These are phyloP conservation scores for Epinephelus lanceolatus DNA, from an alignment of 2,113 vertebrate species.

Conservation along the genomic window DNA sequence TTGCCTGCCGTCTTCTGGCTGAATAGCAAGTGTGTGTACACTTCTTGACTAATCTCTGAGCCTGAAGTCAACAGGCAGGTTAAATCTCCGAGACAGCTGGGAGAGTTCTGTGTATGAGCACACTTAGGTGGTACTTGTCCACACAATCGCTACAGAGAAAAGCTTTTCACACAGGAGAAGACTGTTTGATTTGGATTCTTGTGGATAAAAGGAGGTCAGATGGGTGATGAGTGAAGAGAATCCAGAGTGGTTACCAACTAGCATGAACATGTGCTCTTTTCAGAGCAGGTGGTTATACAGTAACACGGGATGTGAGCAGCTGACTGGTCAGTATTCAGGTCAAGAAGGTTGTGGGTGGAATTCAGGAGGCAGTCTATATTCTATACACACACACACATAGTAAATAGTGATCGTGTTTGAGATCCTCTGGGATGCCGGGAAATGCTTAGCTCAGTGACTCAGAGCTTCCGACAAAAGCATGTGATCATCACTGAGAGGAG, in stretches of 20 bases:
- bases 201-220: slow-evolving; percentile 51
- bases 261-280: slow-evolving; percentile 7
- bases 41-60: slow-evolving; percentile 70
- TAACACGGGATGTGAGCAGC: not conserved
- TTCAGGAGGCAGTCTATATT: slow-evolving; percentile 24
- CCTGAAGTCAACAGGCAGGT: slow-evolving; percentile 75
- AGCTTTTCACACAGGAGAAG: slow-evolving; percentile 45
- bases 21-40: slow-evolving; percentile 71
- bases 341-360: slow-evolving; percentile 22
- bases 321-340: slow-evolving; percentile 3
- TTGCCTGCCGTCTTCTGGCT: slow-evolving; percentile 37
- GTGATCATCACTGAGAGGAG: slow-evolving; percentile 59
- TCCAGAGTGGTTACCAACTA: slow-evolving; percentile 14
- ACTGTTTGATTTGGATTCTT: slow-evolving; percentile 69
- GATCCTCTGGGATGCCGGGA: slow-evolving; percentile 60
- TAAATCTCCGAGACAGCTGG: slow-evolving; percentile 67
- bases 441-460: slow-evolving; percentile 77
- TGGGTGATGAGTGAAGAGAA: slow-evolving; percentile 39
- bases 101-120: slow-evolving; percentile 50
- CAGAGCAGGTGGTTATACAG: not conserved
- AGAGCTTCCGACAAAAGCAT: slow-evolving; percentile 64
- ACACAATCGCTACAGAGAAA: slow-evolving; percentile 50
- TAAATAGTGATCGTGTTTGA: slow-evolving; percentile 52
- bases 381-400: slow-evolving; percentile 18
- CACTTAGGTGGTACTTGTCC: slow-evolving; percentile 62